These are phyloP conservation scores for Aramus guarauna DNA, from an alignment of 2,113 vertebrate species.

Conservation along the genomic window DNA sequence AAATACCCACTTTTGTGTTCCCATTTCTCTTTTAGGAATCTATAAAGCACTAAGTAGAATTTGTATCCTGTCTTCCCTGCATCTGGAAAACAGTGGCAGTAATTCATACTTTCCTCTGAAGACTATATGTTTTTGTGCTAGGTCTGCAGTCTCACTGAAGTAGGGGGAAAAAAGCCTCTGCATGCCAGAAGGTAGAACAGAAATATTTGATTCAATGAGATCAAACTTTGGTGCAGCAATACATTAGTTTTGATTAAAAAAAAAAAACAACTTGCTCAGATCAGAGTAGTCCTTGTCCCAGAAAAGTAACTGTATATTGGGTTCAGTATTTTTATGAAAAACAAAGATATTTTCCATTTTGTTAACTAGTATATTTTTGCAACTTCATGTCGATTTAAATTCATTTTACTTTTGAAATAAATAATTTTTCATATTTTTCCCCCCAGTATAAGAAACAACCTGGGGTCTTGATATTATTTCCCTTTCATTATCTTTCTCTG, in stretches of 20 bases:
- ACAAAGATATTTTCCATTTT: not conserved
- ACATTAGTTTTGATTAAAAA: not conserved
- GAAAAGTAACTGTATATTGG: not conserved
- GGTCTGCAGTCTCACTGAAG: not conserved
- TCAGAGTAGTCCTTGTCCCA: not conserved
- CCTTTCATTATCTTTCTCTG: not conserved
- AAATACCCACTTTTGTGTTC: not conserved
- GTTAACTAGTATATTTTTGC: not conserved
- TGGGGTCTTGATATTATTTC: not conserved
- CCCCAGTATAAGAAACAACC: not conserved
- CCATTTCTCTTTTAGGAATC: not conserved
- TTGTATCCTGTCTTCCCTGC: not conserved
- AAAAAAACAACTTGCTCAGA: not conserved
- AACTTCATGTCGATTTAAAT: not conserved
- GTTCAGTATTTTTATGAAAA: not conserved
- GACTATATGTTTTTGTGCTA: fast-evolving
- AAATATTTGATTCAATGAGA: not conserved
- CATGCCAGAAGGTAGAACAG: not conserved
- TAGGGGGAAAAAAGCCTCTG: not conserved
- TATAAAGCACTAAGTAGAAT: not conserved
- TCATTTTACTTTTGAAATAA: not conserved
- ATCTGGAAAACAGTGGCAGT: not conserved
- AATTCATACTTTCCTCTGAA: not conserved
- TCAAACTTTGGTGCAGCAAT: not conserved
- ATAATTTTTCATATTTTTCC: not conserved